Conservation (phyloP, 2,113 vertebrate genomes). For the Nycticebus coucang region DNA sequence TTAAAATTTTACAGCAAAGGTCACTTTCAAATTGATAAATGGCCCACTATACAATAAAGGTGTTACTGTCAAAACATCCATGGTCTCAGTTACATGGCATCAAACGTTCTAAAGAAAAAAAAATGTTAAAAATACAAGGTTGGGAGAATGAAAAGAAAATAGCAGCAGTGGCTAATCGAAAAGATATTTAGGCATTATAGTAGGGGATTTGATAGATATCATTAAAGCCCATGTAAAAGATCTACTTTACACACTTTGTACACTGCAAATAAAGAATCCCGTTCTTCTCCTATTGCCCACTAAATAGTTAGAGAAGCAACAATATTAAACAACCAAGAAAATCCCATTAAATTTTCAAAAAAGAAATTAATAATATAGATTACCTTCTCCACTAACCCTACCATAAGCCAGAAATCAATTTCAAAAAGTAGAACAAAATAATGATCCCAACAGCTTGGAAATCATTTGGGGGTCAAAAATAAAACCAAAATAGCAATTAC, state of each 20-base stretch:
- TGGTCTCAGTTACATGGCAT: background rate
- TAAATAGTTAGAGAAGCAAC: constrained; percentile 49
- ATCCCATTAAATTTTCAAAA: constrained; percentile 37
- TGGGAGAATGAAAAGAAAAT: background rate
- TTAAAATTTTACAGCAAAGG: background rate
- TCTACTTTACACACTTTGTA: constrained; percentile 8
- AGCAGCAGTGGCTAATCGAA: background rate
- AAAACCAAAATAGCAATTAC: constrained; percentile 76
- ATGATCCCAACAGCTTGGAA: constrained; percentile 72
- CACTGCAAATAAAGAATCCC: constrained; percentile 54
- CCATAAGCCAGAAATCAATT: constrained; percentile 75
- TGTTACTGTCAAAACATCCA: constrained; percentile 5
- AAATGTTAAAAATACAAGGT: background rate
- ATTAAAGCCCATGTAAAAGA: constrained; percentile 54
- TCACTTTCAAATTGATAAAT: constrained; percentile 42
- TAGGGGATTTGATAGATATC: background rate
- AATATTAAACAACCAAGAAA: constrained; percentile 60
- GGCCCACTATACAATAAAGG: background rate
- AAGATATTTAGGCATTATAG: background rate
- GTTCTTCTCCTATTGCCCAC: constrained; percentile 29
- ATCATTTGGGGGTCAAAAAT: constrained; percentile 70
- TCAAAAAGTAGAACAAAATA: constrained; percentile 71
- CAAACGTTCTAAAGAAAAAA: constrained; percentile 46
- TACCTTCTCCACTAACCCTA: constrained; percentile 44
- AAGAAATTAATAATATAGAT: constrained; percentile 72